phyloP scores from a whole-genome alignment of 1,140 invertebrate genomes.

The Metopolophium dirhodum region DNA sequence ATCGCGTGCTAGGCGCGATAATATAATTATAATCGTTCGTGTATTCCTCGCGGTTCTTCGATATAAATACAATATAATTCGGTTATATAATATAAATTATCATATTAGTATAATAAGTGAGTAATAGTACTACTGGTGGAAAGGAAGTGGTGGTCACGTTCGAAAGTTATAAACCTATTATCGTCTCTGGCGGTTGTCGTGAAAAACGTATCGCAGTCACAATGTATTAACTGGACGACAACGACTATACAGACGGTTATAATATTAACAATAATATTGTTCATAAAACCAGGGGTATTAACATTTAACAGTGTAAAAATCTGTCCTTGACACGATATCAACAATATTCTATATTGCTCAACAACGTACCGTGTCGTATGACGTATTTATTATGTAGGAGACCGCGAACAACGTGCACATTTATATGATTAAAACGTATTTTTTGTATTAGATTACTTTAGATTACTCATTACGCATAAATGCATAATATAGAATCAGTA shows the following conservation, averaged over 20 bases:
- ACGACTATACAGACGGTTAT: not conserved
- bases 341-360: not conserved
- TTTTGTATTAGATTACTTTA: not conserved
- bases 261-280: conserved; percentile 9
- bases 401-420: not conserved
- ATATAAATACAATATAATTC: not conserved
- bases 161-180: not conserved
- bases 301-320: not conserved
- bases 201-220: not conserved
- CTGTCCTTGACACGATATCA: conserved; percentile 17
- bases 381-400: not conserved
- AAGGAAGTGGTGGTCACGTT: not conserved
- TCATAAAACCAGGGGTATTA: not conserved
- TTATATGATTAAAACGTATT: not conserved
- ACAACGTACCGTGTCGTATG: not conserved
- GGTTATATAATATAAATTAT: not conserved
- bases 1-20: not conserved
- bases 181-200: not conserved
- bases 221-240: not conserved
- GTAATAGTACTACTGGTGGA: not conserved
- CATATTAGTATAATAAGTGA: not conserved
- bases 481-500: not conserved
- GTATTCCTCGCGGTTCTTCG: not conserved
- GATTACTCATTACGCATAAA: too few species aligned
- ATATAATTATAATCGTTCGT: not conserved